Evolutionary conservation across 1,140 invertebrate species (phyloP), one percentile per base, ranked within the genome.

Genomic region (Tetramorium parvispinum): DNA sequence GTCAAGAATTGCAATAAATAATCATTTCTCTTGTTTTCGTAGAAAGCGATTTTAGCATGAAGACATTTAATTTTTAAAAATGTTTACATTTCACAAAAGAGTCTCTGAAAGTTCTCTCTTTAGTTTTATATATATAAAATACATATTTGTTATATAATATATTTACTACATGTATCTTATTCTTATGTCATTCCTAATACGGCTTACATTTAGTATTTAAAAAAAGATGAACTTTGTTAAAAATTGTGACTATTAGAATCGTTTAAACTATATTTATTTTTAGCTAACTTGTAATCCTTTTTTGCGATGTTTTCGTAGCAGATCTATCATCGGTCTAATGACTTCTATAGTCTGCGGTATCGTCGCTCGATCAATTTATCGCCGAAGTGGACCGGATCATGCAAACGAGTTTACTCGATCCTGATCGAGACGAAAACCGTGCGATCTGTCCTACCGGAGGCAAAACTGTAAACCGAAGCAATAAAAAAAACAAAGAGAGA

Each of bases 381-480:
- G 70, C 75, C 49, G 73, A 91, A 92, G 85, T 92, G 89, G 88
- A 92, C 88, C 91, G 90, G 70, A 92, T 92, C 85, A 85, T 57
- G 49, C 78, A 85, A 76, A 83, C 63, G 79, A 75, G 53, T 88
- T 46, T 16, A 59, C 11, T 85, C 66, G 55, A 73, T 55, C 37
- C 27, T 13, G 32, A 81, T 68, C 83, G 71, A 87, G 51, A 83
- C 51, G 71, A 73, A 82, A 89, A 88, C 57, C 57, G 51, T 85
- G 46, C 61, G 46, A 78, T 61, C n/a, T 73, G 51, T 75, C 70
- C 77, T 51, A 78, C 8, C 65, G 76, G 76, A 83, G 73, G 70
- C 71, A 78, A 86, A 73, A 89, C 82, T 40, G 27, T 59, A 70
- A 73, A 70, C 32, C 77, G 32, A 81, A 3, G 37, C 51, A 59